Conservation (phyloP, 2,888 invertebrate genomes). For the Pachliopta kotzebuea region DNA sequence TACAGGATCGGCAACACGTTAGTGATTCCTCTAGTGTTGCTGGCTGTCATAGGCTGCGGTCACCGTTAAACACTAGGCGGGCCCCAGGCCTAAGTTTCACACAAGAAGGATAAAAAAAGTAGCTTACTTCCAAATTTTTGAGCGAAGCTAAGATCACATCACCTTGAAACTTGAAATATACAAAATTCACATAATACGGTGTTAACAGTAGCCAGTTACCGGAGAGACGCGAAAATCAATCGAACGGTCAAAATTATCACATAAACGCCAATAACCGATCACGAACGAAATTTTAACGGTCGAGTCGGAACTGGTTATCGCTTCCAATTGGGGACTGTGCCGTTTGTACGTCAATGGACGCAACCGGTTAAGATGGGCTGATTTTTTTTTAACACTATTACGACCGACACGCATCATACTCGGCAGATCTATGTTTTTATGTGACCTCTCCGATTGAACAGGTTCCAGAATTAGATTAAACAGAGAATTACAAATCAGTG, state of each 20-base stretch:
- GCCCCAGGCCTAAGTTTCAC: no score
- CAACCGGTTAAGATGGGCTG: conserved; percentile 32
- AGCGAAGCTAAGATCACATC: no score
- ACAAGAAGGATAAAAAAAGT: no score
- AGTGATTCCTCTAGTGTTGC: no score
- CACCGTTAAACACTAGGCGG: no score
- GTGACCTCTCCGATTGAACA: conserved; percentile 35
- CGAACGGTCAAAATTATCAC: conserved; percentile 49
- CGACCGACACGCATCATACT: conserved; percentile 20
- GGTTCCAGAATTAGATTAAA: conserved; percentile 40
- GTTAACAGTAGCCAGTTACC: conserved; percentile 26
- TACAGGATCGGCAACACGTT: no score
- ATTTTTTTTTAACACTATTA: conserved; percentile 31
- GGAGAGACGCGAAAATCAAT: conserved; percentile 40
- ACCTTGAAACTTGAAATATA: not conserved
- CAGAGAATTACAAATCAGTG: conserved; percentile 44
- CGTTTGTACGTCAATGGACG: conserved; percentile 38
- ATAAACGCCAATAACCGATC: conserved; percentile 48
- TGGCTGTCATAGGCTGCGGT: no score
- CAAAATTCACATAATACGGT: conserved; percentile 9
- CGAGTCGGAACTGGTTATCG: conserved; percentile 50
- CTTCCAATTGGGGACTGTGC: conserved; percentile 41
- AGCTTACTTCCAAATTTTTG: no score
- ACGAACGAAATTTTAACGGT: conserved; percentile 62
- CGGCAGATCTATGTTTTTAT: conserved; percentile 16